phyloP scores from a whole-genome alignment of 1,140 invertebrate species.

The Glomeris maerens region DNA sequence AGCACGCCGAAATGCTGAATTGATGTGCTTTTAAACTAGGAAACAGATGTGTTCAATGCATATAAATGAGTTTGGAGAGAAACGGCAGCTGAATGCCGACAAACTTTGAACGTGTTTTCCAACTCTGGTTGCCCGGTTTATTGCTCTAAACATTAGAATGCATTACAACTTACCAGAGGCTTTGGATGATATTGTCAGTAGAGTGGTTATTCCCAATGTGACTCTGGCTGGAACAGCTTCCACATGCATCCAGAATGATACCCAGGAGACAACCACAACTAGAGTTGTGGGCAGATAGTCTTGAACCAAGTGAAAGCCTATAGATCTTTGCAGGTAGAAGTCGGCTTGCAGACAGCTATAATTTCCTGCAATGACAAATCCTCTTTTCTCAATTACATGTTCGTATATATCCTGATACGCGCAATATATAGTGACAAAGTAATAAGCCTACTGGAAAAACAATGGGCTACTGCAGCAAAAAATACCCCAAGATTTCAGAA shows the following conservation, averaged over 20 bases:
- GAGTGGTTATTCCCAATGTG: conserved; percentile 45
- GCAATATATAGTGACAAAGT: neutral
- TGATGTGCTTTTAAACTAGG: no score
- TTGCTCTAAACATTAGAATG: no score
- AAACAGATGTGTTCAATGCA: no score
- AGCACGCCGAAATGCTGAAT: no score
- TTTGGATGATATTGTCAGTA: conserved; percentile 42
- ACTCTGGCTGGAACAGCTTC: conserved; percentile 46
- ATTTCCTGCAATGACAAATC: conserved; percentile 32
- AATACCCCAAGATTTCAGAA: no score
- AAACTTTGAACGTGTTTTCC: no score
- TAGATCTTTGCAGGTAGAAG: conserved; percentile 39
- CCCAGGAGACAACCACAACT: conserved; percentile 53
- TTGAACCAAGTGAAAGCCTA: conserved; percentile 48
- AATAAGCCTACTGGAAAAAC: no score
- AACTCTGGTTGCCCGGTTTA: no score
- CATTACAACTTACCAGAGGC: conserved; percentile 28
- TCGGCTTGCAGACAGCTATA: conserved; percentile 43
- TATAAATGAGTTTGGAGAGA: no score
- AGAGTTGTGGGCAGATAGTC: conserved; percentile 48
- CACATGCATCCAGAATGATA: conserved; percentile 50
- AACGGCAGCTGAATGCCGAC: no score
- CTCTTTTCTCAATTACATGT: neutral
- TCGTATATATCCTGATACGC: neutral
- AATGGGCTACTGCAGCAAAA: no score